These are phyloP conservation scores for Ptychochromis oligacanthus DNA, from an alignment of 2,113 vertebrate species.

Conservation along the genomic window DNA sequence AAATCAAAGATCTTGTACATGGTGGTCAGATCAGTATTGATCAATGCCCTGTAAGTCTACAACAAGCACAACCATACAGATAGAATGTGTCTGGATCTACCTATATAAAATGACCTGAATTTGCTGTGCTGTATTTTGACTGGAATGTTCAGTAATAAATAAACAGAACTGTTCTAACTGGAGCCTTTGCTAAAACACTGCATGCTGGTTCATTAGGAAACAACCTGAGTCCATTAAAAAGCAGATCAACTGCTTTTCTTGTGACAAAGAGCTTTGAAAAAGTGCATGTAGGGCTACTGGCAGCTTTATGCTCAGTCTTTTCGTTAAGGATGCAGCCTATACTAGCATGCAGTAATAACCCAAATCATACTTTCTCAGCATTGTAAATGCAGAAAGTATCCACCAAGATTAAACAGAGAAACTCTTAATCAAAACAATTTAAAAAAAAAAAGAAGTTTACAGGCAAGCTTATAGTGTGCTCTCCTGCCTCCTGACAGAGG, in stretches of 20 bases:
- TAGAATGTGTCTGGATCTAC: too few relatives aligned
- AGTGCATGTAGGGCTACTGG: too few relatives aligned
- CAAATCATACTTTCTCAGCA: not conserved
- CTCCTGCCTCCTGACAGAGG: conserved; percentile 13
- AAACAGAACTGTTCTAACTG: not conserved
- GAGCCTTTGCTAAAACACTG: not conserved
- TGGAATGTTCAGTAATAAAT: not conserved
- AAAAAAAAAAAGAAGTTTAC: too few relatives aligned
- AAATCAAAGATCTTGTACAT: too few relatives aligned
- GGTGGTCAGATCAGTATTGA: not conserved
- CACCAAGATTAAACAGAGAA: not conserved
- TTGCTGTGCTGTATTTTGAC: not conserved
- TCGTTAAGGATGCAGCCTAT: not conserved
- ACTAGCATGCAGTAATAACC: not conserved
- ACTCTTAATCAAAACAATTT: too few relatives aligned
- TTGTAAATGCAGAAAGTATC: not conserved
- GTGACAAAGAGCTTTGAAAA: not conserved
- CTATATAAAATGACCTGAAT: not conserved
- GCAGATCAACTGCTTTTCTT: not conserved
- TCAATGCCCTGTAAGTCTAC: not conserved
- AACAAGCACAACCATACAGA: not conserved
- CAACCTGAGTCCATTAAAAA: too few relatives aligned
- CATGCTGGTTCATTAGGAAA: not conserved
- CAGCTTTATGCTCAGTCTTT: not conserved
- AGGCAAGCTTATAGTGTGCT: not conserved